A percentile compares a stretch with the other conserved stretches of the same genome.
These are phyloP conservation scores for Limnodromus scolopaceus DNA, from an alignment of 2,797 vertebrate species.

Conservation along the genomic window DNA sequence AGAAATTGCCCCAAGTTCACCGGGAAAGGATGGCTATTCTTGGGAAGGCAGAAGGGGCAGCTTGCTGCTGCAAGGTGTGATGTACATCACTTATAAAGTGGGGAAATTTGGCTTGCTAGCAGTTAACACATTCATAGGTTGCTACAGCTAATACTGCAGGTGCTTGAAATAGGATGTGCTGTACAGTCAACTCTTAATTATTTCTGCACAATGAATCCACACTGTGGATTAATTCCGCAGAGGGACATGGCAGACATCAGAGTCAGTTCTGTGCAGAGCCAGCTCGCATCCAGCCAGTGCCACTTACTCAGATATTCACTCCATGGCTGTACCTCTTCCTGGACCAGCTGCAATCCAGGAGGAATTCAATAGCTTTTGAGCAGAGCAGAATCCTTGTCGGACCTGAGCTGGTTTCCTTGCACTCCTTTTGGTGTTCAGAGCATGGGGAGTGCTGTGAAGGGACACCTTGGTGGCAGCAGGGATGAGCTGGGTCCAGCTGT, in stretches of 20 bases:
- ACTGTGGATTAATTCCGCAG: not conserved
- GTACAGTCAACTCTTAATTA: constrained; percentile 2
- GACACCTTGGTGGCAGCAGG: not conserved
- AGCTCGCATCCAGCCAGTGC: not conserved
- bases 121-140: not conserved
- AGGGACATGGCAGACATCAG: not conserved
- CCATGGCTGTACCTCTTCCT: not conserved
- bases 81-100: not conserved
- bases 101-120: not conserved
- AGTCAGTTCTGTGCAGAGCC: not conserved
- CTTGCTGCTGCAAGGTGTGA: not conserved
- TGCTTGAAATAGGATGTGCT: not conserved
- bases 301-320: not conserved
- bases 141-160: not conserved
- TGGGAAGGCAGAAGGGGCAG: not conserved
- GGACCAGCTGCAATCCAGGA: not conserved
- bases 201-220: not conserved
- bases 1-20: not conserved
- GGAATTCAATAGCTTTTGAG: not conserved
- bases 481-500: not conserved
- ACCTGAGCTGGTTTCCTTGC: not conserved
- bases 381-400: not conserved
- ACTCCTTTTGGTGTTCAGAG: not conserved
- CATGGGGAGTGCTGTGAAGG: not conserved
- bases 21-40: not conserved